Percentiles rank a stretch among this genome's conserved stretches.
Evolutionary conservation across 2,113 vertebrate species (phyloP).

Genomic region (Caranx melampygus): DNA sequence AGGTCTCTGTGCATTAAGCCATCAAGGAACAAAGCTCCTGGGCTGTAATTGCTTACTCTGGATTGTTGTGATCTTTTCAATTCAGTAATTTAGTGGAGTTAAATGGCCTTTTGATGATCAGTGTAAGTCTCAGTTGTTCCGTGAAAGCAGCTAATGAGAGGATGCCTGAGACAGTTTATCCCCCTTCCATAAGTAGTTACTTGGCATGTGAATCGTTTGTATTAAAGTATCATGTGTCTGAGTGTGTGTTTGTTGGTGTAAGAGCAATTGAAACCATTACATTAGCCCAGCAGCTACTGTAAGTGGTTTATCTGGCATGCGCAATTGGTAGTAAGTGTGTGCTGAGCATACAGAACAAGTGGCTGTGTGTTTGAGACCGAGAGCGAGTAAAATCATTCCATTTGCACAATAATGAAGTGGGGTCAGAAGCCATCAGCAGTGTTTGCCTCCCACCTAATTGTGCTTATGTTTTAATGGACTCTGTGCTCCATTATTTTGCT

Average conservation of each 20-base stretch:
- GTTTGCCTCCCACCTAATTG: conserved; percentile 79
- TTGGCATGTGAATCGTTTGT: conserved; percentile 31
- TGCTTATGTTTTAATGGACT: conserved; percentile 76
- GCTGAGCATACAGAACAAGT: conserved; percentile 48
- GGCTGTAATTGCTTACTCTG: conserved; percentile 42
- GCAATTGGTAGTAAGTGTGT: conserved; percentile 39
- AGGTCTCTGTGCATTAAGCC: conserved; percentile 20
- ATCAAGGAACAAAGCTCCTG: conserved; percentile 43
- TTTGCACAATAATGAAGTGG: conserved; percentile 79
- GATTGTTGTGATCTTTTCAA: conserved; percentile 39
- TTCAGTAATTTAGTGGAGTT: conserved; percentile 46
- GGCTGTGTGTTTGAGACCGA: conserved; percentile 45
- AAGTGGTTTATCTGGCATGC: conserved; percentile 36
- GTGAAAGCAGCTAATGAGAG: conserved; percentile 48
- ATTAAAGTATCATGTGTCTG: conserved; percentile 1
- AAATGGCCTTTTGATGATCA: conserved; percentile 64
- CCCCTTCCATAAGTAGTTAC: conserved; percentile 23
- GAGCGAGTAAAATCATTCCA: conserved; percentile 63
- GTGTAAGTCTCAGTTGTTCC: conserved; percentile 40
- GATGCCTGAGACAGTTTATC: conserved; percentile 37
- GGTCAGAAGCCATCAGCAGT: conserved; percentile 71
- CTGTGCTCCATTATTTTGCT: conserved; percentile 67
- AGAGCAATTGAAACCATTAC: conserved; percentile 41
- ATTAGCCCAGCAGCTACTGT: conserved; percentile 34
- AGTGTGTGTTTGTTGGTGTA: conserved; percentile 33